Conservation (phyloP, 92 coral and sea anemone species). For the Montipora capitata region DNA sequence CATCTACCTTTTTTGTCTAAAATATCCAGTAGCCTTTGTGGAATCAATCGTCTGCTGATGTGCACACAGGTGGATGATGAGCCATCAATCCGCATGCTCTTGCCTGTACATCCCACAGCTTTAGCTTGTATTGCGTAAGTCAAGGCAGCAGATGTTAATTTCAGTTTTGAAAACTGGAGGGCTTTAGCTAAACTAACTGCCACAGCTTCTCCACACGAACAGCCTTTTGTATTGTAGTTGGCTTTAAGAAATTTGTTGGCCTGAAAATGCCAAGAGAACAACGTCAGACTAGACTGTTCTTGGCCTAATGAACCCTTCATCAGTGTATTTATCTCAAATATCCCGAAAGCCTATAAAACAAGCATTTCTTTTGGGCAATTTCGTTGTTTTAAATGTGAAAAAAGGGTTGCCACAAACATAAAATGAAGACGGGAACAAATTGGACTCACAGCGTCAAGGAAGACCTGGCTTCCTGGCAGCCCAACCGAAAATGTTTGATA, state of each 20-base stretch:
- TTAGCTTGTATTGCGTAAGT: background rate
- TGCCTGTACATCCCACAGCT: constrained; percentile 7
- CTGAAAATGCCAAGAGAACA: background rate
- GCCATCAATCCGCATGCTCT: constrained; percentile 8
- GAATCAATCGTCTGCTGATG: background rate
- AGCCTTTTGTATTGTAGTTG: constrained; percentile 1
- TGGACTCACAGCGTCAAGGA: no score
- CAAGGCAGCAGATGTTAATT: background rate
- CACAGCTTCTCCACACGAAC: constrained; percentile 18
- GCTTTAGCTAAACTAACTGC: background rate
- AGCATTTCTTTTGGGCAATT: no score
- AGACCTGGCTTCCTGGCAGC: no score
- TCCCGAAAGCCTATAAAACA: no score
- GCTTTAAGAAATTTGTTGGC: background rate
- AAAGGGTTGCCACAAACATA: no score
- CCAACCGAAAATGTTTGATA: no score
- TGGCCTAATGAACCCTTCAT: no score
- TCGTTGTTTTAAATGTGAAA: no score
- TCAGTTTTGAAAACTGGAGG: background rate
- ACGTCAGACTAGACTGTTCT: no score
- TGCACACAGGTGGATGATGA: background rate
- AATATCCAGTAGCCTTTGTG: background rate
- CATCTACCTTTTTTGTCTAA: background rate
- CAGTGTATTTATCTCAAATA: no score
- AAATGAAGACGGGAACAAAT: no score